Conservation (phyloP, 2,888 invertebrate species). For the Rotaria sp. region DNA sequence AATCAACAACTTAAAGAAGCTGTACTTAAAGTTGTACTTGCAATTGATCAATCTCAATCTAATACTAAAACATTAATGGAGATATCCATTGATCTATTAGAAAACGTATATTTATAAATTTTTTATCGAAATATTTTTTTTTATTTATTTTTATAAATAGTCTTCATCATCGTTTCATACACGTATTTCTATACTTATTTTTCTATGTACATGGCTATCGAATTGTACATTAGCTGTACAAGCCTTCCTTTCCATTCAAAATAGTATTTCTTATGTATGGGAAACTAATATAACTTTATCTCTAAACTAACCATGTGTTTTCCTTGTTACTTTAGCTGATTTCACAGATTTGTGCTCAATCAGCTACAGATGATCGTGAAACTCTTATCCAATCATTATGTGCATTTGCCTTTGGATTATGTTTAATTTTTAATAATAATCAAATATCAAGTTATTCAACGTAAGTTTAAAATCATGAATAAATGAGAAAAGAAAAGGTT, state of each 20-base stretch:
- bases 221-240: slow-evolving; percentile 75
- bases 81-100: neutral
- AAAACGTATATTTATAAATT: neutral
- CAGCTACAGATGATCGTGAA: slow-evolving; percentile 30
- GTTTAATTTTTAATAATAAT: slow-evolving; percentile 36
- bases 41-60: slow-evolving; percentile 64
- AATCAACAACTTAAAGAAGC: slow-evolving; percentile 73
- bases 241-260: slow-evolving; percentile 67
- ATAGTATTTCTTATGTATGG: slow-evolving; percentile 70
- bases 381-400: slow-evolving; percentile 36
- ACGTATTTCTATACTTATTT: slow-evolving; percentile 79
- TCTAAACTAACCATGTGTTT: neutral
- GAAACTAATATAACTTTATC: neutral
- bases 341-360: slow-evolving; percentile 34
- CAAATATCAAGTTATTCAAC: slow-evolving; percentile 26
- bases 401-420: slow-evolving; percentile 34
- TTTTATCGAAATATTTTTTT: neutral
- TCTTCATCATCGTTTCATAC: slow-evolving; percentile 61
- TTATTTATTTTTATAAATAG: neutral
- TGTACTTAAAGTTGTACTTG: slow-evolving; percentile 77
- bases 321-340: slow-evolving; percentile 31
- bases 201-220: slow-evolving; percentile 78
- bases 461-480: slow-evolving; percentile 49
- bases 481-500: too few species aligned
- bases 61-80: slow-evolving; percentile 52